These are phyloP conservation scores for Cynopterus brachyotis DNA, from an alignment of 2,113 vertebrate species.

Conservation along the genomic window DNA sequence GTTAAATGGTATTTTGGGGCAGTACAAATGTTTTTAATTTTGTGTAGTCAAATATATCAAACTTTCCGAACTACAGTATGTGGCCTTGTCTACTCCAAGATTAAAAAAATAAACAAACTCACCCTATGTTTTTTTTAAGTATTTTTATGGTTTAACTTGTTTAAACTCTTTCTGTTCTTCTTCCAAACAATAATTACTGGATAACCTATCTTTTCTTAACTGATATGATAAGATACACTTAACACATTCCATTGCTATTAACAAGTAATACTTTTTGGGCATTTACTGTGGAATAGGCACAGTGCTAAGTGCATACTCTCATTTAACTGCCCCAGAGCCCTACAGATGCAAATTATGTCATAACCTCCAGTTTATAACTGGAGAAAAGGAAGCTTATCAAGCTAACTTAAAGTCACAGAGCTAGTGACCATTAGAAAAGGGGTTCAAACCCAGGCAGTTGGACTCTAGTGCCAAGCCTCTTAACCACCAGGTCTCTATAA, in stretches of 20 bases:
- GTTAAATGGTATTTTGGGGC: neutral
- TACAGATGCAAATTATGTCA: neutral
- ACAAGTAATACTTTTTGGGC: neutral
- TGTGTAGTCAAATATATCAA: neutral
- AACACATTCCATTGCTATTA: neutral
- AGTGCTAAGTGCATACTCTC: neutral
- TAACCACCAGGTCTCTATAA: neutral
- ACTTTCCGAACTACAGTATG: neutral
- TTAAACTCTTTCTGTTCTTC: constrained; percentile 17
- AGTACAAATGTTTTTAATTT: neutral
- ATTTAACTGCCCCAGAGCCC: neutral
- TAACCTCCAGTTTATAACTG: neutral
- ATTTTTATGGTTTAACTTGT: neutral
- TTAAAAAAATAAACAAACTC: neutral
- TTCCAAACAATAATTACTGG: neutral
- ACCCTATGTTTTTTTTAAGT: neutral
- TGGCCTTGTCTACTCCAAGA: neutral
- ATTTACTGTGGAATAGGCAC: neutral
- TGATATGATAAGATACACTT: neutral
- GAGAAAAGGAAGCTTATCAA: neutral
- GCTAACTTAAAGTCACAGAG: neutral
- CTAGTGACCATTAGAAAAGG: neutral
- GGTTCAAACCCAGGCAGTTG: neutral
- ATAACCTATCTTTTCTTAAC: neutral
- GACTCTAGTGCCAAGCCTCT: neutral